Base-by-base conservation (phyloP, 2,113 vertebrate genomes). In the Osmerus mordax region DNA sequence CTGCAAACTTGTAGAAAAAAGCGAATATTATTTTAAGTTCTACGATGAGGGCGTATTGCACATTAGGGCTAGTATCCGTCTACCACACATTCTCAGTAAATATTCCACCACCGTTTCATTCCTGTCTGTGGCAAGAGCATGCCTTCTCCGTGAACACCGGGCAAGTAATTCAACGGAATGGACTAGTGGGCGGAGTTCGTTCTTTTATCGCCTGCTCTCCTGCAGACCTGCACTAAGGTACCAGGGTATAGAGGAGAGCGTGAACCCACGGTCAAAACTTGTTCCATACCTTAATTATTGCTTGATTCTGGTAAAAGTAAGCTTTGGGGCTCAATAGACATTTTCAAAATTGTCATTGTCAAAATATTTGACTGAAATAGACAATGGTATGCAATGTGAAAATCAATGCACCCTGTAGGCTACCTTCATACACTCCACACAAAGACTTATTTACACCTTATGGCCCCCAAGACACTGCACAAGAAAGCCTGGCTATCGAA, bases 101-200 rank as follows among this genome's bases (percentile, higher is more conserved):
- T 19, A 51, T 51, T 51, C 32, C 55, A n/a, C 55, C 15, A 18
- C 64, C 9, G n/a, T 13, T 41, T 65, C 47, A 23, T 28, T n/a
- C 3, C 29, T 16, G 4, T 65, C 36, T 65, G 28, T 56, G 72
- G 66, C 64, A 65, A 47, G 32, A 64, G 67, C 51, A 63, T 23
- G 67, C 67, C 47, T n/a, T 21, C 4, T 3, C 5, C 16, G 51
- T 75, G 60, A 69, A 55, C 68, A 62, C 52, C 29, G 60, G 8
- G 52, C 58, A 52, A 75, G 67, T 36, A 64, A 41, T 15, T 55
- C 71, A 36, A 19, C 21, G n/a, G 41, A 61, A 32, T 36, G 36
- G 60, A 15, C 32, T 36, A 53, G 59, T 69, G 52, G 73, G 73
- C 67, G 73, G 66, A 58, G 73, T 54, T 58, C 5, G 51, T 36